Evolutionary conservation across 1,140 invertebrate species (phyloP).

Genomic region (Aphidius gifuensis): DNA sequence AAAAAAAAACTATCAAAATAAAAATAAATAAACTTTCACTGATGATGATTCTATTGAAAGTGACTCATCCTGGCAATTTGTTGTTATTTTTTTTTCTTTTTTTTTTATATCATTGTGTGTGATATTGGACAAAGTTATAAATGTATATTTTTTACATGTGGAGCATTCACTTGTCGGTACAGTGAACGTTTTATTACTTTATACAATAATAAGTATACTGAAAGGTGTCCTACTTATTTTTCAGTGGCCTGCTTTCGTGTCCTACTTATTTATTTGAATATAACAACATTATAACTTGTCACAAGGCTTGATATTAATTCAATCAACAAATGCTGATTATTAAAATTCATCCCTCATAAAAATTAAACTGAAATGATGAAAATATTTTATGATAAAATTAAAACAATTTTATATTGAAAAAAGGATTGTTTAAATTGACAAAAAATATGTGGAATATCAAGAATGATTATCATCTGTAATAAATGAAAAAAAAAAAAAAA

Average conservation of each 20-base stretch:
- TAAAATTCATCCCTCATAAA: too few species aligned
- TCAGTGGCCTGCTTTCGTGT: conserved; percentile 55
- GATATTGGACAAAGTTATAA: not conserved
- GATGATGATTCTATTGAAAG: conserved; percentile 40
- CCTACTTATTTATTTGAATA: conserved; percentile 39
- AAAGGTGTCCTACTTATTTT: conserved; percentile 53
- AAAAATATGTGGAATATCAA: too few species aligned
- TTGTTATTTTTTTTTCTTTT: too few species aligned
- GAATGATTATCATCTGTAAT: too few species aligned
- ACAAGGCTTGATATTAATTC: not conserved
- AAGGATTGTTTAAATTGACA: too few species aligned
- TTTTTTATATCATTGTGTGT: not conserved
- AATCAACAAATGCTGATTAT: not conserved
- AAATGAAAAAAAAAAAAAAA: too few species aligned
- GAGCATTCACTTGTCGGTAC: conserved; percentile 20
- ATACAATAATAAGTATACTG: conserved; percentile 39
- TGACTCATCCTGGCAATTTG: not conserved
- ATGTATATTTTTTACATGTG: conserved; percentile 26
- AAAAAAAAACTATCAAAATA: not conserved
- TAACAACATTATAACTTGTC: conserved; percentile 9
- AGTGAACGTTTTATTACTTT: conserved; percentile 8
- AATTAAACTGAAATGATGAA: too few species aligned
- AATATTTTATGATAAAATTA: too few species aligned
- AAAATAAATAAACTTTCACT: conserved; percentile 46
- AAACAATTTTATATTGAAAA: too few species aligned